A percentile compares a stretch with the other conserved stretches of the same genome.
Evolutionary conservation across 2,888 invertebrate genomes (phyloP).

Genomic region (Metacarcinus magister): DNA sequence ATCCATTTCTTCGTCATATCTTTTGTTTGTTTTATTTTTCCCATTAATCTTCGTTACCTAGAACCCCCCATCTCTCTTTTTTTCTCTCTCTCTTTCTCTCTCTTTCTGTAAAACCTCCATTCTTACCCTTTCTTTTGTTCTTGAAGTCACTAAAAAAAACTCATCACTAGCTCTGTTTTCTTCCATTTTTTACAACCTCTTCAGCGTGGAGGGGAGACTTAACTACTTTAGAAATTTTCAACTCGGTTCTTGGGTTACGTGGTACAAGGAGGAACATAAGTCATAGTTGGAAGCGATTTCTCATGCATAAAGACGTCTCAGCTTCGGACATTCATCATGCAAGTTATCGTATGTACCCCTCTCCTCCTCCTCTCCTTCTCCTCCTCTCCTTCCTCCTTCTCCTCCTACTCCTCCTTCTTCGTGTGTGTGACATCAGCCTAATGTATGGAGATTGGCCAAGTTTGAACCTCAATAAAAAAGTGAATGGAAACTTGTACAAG

Average conservation of each 20-base stretch:
- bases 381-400: background rate
- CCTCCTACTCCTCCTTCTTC: background rate
- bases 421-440: background rate
- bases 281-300: background rate
- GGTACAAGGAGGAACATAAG: constrained; percentile 4
- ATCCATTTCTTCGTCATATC: background rate
- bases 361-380: background rate
- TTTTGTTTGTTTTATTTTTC: background rate
- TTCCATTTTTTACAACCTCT: constrained; percentile 7
- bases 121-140: background rate
- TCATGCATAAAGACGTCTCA: constrained; percentile 51
- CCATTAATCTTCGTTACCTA: background rate
- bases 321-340: constrained; percentile 4
- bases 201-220: background rate
- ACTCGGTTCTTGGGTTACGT: background rate
- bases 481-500: background rate
- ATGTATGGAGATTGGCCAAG: constrained; percentile 43
- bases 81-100: background rate
- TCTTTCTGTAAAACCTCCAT: background rate
- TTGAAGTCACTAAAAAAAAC: background rate
- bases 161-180: background rate
- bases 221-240: background rate
- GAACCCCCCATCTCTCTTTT: background rate
- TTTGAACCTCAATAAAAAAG: constrained; percentile 29
- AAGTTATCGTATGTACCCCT: background rate